phyloP scores from a whole-genome alignment of 2,888 invertebrate genomes.

The Platycnemis pennipes region DNA sequence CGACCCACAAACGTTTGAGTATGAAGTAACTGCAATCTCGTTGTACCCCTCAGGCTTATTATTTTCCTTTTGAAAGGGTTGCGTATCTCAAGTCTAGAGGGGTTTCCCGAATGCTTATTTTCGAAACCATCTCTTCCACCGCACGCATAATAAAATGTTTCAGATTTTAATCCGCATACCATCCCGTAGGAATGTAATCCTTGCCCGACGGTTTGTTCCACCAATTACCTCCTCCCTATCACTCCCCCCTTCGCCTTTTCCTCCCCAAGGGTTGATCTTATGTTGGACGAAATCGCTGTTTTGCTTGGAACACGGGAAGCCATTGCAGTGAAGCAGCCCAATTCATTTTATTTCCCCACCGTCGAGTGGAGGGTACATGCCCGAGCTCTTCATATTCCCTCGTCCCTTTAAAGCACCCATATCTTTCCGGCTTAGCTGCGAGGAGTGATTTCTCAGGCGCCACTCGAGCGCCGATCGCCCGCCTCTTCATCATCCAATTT shows the following conservation, averaged over 20 bases:
- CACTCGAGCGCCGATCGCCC: conserved; percentile 1
- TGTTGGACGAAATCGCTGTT: background rate
- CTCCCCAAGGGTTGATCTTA: background rate
- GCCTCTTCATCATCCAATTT: conserved; percentile 53
- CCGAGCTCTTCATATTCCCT: background rate
- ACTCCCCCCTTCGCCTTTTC: background rate
- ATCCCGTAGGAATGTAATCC: background rate
- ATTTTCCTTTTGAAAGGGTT: background rate
- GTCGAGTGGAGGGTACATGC: background rate
- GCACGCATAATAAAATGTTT: background rate
- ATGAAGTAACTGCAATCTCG: background rate
- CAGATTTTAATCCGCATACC: background rate
- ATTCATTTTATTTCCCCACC: background rate
- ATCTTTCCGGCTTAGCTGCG: background rate
- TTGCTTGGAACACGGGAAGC: background rate
- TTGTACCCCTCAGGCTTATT: background rate
- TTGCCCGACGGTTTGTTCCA: background rate
- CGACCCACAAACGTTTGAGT: background rate
- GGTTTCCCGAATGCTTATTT: background rate
- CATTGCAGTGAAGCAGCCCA: background rate
- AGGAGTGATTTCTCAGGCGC: conserved; percentile 20
- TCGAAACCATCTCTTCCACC: background rate
- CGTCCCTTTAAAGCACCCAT: conserved; percentile 21
- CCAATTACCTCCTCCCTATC: background rate
- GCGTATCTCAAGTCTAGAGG: too few relatives aligned